Conservation (phyloP, 2,113 vertebrate genomes). For the Poeciliopsis retropinna region DNA sequence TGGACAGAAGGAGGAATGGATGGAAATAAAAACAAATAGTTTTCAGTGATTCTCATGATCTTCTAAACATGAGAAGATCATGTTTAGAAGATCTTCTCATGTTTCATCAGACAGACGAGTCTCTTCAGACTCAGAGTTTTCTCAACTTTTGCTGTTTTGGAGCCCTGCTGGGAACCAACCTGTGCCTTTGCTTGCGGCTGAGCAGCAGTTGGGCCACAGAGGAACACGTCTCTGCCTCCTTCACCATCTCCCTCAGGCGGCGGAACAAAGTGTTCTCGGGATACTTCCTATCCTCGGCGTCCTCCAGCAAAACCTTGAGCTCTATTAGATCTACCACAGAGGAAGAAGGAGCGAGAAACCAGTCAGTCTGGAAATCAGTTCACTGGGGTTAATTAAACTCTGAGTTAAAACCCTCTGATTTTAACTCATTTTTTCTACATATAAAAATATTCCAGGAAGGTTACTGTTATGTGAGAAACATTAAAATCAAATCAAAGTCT, state of each 20-base stretch:
- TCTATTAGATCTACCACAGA: constrained; percentile 89
- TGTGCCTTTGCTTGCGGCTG: constrained; percentile 95
- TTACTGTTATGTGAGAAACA: too few species aligned
- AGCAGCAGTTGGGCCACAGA: constrained; percentile 97
- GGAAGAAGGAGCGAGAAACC: not conserved
- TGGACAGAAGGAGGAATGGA: too few species aligned
- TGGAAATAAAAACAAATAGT: too few species aligned
- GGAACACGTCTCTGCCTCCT: constrained; percentile 97
- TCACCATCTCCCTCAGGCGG: constrained; percentile 91
- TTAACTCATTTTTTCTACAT: not conserved
- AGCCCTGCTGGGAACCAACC: constrained; percentile 72
- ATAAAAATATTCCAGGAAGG: not conserved
- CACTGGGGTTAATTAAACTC: not conserved
- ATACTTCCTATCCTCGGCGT: constrained; percentile 96
- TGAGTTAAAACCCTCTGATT: too few species aligned
- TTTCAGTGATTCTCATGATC: too few species aligned
- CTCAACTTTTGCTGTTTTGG: too few species aligned
- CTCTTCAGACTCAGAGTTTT: too few species aligned
- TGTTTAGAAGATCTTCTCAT: too few species aligned
- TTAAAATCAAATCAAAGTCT: not conserved
- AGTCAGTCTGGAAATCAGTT: not conserved
- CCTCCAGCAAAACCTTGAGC: constrained; percentile 93
- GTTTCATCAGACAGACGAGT: too few species aligned
- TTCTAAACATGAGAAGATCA: too few species aligned
- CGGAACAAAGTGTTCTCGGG: constrained; percentile 93